phyloP scores from a whole-genome alignment of 2,888 invertebrate genomes.

The Seira musarum region DNA sequence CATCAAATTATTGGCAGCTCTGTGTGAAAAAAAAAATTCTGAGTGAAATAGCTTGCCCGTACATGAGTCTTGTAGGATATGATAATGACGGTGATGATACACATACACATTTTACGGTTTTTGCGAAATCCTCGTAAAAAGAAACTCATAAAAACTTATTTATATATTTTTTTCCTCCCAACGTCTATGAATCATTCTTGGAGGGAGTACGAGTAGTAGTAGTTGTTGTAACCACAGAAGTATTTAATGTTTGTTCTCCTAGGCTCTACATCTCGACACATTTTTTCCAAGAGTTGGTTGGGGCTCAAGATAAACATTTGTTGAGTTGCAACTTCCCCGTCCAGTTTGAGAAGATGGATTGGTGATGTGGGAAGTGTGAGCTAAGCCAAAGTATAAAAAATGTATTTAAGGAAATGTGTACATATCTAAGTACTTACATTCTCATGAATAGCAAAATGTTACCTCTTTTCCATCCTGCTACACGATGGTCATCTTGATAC shows the following conservation, averaged over 20 bases:
- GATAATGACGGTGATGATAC: no score
- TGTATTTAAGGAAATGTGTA: neutral
- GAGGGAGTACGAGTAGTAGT: no score
- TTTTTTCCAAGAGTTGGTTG: neutral
- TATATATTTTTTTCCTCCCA: neutral
- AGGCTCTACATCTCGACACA: neutral
- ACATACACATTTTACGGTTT: neutral
- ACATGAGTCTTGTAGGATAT: neutral
- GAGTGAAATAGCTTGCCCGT: neutral
- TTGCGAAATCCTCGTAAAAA: neutral
- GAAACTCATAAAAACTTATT: neutral
- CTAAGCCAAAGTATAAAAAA: neutral
- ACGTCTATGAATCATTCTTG: neutral
- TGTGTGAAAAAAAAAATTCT: neutral
- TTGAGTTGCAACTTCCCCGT: neutral
- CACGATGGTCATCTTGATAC: neutral
- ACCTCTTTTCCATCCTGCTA: no score
- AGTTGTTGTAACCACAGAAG: no score
- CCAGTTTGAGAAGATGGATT: neutral
- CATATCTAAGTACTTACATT: no score
- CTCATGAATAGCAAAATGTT: no score
- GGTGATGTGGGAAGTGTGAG: neutral
- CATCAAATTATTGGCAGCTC: neutral
- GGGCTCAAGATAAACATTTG: neutral
- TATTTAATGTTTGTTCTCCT: no score